phyloP scores from a whole-genome alignment of 2,797 vertebrate genomes.

The Karalla daura region DNA sequence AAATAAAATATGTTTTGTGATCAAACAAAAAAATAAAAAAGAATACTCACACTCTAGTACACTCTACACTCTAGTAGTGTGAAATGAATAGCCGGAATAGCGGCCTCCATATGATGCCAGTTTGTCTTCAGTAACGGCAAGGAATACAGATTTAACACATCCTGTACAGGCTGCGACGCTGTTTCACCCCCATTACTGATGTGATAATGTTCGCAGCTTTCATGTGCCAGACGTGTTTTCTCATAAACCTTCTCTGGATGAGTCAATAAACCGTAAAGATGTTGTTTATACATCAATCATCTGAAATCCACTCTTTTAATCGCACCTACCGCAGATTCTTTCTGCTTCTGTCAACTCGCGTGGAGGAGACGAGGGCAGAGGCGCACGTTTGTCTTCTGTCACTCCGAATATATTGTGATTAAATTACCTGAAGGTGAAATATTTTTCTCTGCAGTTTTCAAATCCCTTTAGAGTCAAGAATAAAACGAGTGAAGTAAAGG shows the following conservation, averaged over 20 bases:
- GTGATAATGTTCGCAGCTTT: constrained; percentile 1
- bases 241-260: not conserved
- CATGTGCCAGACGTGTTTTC: constrained; percentile 2
- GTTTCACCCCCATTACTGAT: not conserved
- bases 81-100: too few species aligned
- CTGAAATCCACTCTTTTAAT: not conserved
- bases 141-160: not conserved
- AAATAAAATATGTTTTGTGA: too few species aligned
- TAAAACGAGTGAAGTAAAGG: too few species aligned
- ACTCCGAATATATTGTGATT: too few species aligned
- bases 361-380: not conserved
- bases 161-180: not conserved
- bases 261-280: not conserved
- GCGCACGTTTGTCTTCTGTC: not conserved
- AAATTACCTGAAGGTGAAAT: too few species aligned
- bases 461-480: too few species aligned
- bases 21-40: too few species aligned
- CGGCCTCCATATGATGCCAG: not conserved
- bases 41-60: too few species aligned
- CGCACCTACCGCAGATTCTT: not conserved
- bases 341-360: not conserved
- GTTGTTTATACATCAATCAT: not conserved
- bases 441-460: too few species aligned
- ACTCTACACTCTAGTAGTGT: too few species aligned
- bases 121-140: not conserved